Conservation (phyloP, 2,113 vertebrate genomes). For the Ochotona princeps region DNA sequence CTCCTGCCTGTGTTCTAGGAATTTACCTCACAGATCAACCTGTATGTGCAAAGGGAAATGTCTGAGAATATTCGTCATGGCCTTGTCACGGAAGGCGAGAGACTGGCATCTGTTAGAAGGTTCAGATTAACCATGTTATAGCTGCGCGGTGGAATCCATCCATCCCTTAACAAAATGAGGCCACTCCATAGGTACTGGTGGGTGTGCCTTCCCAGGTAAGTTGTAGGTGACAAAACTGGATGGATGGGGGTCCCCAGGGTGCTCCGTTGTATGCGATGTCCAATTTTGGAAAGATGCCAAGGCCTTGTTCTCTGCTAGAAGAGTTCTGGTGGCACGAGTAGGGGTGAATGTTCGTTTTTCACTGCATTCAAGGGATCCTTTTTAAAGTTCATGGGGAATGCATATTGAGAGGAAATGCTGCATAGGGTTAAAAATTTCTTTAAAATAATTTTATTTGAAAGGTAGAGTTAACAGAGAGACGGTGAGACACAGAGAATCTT, state of each 20-base stretch:
- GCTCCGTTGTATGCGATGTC: neutral
- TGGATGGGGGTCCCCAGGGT: neutral
- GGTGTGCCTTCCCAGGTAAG: neutral
- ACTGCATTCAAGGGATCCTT: neutral
- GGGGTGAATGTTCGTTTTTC: neutral
- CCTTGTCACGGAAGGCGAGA: neutral
- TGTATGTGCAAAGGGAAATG: slow-evolving; percentile 10
- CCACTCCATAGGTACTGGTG: neutral
- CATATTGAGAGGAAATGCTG: too few species aligned
- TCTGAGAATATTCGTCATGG: neutral
- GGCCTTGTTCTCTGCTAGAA: neutral
- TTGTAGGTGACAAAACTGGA: neutral
- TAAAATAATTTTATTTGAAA: too few species aligned
- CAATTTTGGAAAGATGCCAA: neutral
- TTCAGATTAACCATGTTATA: neutral
- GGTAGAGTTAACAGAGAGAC: too few species aligned
- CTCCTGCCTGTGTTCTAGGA: slow-evolving; percentile 52
- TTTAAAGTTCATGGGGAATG: too few species aligned
- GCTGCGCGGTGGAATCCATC: neutral
- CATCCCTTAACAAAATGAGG: neutral
- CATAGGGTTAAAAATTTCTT: too few species aligned
- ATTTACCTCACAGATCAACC: slow-evolving; percentile 6
- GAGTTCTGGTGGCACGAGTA: neutral
- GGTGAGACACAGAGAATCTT: too few species aligned
- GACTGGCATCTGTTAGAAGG: neutral